Evolutionary conservation across 2,113 vertebrate species (phyloP).

Genomic region (Rhinoptilus africanus): DNA sequence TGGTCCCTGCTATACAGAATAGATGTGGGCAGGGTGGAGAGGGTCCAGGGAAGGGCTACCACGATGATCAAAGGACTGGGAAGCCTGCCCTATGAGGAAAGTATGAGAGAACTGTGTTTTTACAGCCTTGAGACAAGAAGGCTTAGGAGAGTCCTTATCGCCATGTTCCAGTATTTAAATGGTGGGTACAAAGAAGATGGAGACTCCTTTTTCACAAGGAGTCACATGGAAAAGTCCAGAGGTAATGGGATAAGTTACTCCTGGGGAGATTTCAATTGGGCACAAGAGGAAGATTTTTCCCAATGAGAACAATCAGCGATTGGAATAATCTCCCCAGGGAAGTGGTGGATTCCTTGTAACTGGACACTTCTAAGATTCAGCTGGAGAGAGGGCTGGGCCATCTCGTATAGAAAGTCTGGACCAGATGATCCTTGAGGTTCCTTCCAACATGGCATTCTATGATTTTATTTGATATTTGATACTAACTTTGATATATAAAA

Average conservation of each 20-base stretch:
- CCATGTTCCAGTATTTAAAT: neutral
- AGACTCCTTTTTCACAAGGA: neutral
- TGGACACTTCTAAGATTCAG: neutral
- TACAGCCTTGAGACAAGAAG: neutral
- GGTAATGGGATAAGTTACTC: neutral
- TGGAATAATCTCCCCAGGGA: neutral
- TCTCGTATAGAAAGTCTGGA: neutral
- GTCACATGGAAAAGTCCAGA: neutral
- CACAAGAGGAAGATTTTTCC: neutral
- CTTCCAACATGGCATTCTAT: neutral
- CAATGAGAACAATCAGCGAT: neutral
- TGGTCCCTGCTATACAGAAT: too few species aligned
- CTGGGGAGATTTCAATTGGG: neutral
- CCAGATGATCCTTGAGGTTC: neutral
- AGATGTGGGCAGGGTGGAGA: too few species aligned
- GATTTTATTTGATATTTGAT: neutral
- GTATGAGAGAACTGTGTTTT: neutral
- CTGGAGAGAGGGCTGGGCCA: neutral
- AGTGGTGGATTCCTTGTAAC: neutral
- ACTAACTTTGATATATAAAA: neutral
- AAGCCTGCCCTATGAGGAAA: neutral
- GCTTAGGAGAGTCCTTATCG: neutral
- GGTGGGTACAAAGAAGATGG: neutral
- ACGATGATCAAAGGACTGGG: too few species aligned
- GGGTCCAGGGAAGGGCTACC: too few species aligned